Evolutionary conservation across 1,140 invertebrate species (phyloP).

Genomic region (Cheumatopsyche charites): DNA sequence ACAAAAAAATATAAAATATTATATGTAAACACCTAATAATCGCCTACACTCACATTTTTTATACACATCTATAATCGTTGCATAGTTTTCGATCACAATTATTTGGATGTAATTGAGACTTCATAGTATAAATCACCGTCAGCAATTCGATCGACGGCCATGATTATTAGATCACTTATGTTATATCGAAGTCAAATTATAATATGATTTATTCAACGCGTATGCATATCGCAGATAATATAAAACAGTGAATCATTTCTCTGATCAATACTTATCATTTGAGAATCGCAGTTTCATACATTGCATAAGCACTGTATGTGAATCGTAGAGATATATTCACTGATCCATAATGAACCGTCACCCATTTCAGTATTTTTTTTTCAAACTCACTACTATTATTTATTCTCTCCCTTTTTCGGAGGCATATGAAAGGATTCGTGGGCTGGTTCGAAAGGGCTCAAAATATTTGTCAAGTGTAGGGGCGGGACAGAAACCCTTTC

Average conservation of each 20-base stretch:
- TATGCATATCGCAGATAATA: conserved; percentile 2
- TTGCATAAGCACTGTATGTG: conserved; percentile 5
- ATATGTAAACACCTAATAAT: not conserved
- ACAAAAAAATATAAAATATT: not conserved
- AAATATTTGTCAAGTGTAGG: conserved; percentile 42
- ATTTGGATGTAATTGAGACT: conserved; percentile 20
- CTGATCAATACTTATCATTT: not conserved
- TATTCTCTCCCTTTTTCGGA: conserved; percentile 23
- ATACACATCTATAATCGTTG: conserved; percentile 7
- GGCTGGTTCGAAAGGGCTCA: conserved; percentile 17
- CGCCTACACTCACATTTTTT: conserved; percentile 13
- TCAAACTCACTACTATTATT: conserved; percentile 10
- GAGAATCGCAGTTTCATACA: not conserved
- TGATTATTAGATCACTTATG: conserved; percentile 12
- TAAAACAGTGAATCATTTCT: not conserved
- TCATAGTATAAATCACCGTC: conserved; percentile 10
- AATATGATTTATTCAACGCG: conserved; percentile 11
- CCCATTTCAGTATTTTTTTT: conserved; percentile 19
- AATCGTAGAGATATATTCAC: conserved; percentile 9
- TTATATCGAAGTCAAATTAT: conserved; percentile 15
- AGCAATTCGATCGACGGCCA: conserved; percentile 1
- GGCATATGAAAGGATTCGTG: conserved; percentile 18
- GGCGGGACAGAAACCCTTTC: conserved; percentile 37
- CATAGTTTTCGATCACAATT: not conserved
- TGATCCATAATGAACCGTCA: conserved; percentile 24